Base-by-base conservation (phyloP, 2,888 invertebrate species). In the Chymomyza amoena region DNA sequence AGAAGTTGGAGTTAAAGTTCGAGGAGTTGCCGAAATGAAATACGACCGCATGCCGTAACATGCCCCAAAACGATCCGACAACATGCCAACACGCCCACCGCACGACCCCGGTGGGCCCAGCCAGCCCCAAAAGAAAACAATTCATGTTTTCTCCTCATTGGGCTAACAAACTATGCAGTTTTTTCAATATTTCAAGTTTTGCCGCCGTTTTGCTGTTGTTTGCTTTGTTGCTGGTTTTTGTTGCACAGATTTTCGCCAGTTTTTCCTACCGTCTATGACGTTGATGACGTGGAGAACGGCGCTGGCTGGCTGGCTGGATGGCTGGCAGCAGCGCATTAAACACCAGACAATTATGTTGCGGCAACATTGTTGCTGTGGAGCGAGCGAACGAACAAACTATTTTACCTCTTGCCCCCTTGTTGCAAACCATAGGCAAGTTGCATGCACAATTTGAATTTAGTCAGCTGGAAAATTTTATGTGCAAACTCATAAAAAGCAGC, bases 371-470 rank as follows among this genome's bases (percentile, higher is more conserved):
- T 78, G 80, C 81, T 78, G 65, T 65, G 68, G 68, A 67, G 69
- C 72, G 68, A 67, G 69, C 72, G 75, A 25, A n/a, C 62, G 25
- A 68, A 60, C 54, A 54, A 54, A 28, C 28, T 67, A 69, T 68
- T 52, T 70, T 66, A 54, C 64, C 70, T 63, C 67, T 51, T 71
- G 63, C 73, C 65, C 65, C 72, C 73, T 54, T 15, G 39, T 32
- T 36, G 10, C 61, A 20, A 15, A 5, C 6, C 16, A 10, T 39
- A 15, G 36, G 36, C 56, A 36, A 16, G 51, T 75, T 78, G 75
- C 84, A 79, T 80, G 82, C 77, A 64, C 75, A 80, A 76, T 84
- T 75, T 70, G 78, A 81, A 86, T 78, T 77, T 81, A 83, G 81
- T 77, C 83, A 78, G 70, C 76, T 78, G 81, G 79, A 73, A 76